These are phyloP conservation scores for Coregonus sp. DNA, from an alignment of 2,797 vertebrate species.

Conservation along the genomic window DNA sequence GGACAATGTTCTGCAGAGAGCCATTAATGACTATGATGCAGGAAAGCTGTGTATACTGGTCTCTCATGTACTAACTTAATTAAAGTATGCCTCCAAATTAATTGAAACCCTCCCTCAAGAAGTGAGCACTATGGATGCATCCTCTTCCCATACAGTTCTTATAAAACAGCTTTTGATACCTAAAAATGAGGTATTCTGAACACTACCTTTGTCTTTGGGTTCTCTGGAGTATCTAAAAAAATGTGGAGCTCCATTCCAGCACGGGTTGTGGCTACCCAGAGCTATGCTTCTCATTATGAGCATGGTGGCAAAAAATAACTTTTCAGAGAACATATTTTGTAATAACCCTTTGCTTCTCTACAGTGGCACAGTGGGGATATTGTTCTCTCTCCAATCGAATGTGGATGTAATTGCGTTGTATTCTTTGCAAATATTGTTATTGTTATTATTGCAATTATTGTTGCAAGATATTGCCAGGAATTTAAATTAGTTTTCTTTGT, in stretches of 20 bases:
- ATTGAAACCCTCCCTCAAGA: neutral
- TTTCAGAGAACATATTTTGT: neutral
- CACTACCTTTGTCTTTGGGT: neutral
- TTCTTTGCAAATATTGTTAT: neutral
- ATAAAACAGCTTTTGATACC: neutral
- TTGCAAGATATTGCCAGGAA: neutral
- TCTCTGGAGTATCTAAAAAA: neutral
- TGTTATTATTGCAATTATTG: neutral
- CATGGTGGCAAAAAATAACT: neutral
- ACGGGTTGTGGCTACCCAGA: neutral
- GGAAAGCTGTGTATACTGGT: neutral
- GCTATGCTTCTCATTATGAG: neutral
- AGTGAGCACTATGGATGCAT: neutral
- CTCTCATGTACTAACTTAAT: neutral
- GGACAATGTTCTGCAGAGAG: constrained; percentile 4
- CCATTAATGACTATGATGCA: constrained; percentile 13
- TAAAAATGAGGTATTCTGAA: neutral
- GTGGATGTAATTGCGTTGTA: neutral
- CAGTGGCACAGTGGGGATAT: neutral
- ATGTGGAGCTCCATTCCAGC: neutral
- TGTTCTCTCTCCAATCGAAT: neutral
- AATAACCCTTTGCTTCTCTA: neutral
- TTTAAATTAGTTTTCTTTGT: neutral
- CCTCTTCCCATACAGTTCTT: neutral
- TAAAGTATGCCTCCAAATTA: neutral